A percentile compares a stretch with the other conserved stretches of the same genome.
Conservation (phyloP, 1,140 invertebrate species). For the Hypsibius dujardini region DNA sequence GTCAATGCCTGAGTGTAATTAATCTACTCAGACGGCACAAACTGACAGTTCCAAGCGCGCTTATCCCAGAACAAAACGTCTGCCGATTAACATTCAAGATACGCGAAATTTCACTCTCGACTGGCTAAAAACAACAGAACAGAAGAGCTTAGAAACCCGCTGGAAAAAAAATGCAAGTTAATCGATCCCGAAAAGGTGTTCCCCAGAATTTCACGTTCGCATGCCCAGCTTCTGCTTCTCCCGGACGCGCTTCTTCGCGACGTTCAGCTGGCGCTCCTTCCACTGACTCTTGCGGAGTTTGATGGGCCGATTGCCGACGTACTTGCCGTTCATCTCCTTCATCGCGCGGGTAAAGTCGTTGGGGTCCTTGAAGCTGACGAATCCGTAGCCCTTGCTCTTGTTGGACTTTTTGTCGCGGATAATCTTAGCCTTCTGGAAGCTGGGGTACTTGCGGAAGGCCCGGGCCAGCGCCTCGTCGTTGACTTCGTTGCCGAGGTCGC, state of each 20-base stretch:
- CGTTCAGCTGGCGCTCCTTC: conserved; percentile 78
- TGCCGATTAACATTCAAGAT: no score
- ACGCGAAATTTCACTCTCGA: no score
- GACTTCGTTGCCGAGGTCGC: conserved; percentile 95
- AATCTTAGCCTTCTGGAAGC: conserved; percentile 84
- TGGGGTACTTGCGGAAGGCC: conserved; percentile 85
- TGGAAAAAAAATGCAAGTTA: no score
- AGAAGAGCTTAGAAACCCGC: no score
- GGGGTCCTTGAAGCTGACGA: conserved; percentile 94
- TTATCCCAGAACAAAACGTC: no score
- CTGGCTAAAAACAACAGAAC: no score
- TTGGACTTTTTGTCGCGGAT: conserved; percentile 88
- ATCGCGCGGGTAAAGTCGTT: conserved; percentile 93
- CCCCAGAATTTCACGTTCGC: no score
- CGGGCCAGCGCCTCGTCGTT: conserved; percentile 83
- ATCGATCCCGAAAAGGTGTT: no score
- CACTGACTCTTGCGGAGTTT: conserved; percentile 90
- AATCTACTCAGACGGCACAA: no score
- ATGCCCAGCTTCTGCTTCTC: conserved; percentile 46
- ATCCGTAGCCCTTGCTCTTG: conserved; percentile 96
- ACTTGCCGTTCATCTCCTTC: conserved; percentile 83
- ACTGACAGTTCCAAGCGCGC: no score
- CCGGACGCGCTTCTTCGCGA: conserved; percentile 84
- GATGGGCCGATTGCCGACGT: conserved; percentile 93
- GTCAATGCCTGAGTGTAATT: no score